A percentile compares a stretch with the other conserved stretches of the same genome.
Conservation (phyloP, 2,797 vertebrate species). For the Arrhamphus sclerolepis region DNA sequence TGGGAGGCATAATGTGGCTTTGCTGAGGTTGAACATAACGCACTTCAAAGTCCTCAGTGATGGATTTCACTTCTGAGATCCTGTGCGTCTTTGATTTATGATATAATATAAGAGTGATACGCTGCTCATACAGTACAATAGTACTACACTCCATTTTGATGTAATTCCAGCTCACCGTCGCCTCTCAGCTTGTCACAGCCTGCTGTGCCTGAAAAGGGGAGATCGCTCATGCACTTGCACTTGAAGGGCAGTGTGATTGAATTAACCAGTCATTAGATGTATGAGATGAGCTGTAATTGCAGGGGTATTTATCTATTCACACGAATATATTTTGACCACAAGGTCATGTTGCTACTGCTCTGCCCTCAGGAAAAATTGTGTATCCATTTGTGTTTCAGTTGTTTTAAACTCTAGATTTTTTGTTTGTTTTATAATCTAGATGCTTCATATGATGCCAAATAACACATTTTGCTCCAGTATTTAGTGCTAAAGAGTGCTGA, state of each 20-base stretch:
- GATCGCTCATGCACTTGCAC: constrained; percentile 61
- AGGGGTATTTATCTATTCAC: constrained; percentile 65
- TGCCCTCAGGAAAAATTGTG: constrained; percentile 15
- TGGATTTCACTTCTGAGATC: constrained; percentile 64
- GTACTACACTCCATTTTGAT: constrained; percentile 45
- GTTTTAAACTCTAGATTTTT: constrained; percentile 39
- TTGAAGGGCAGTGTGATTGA: constrained; percentile 69
- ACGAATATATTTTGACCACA: constrained; percentile 59
- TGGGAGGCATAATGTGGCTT: constrained; percentile 51
- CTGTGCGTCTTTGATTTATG: constrained; percentile 68
- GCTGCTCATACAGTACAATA: constrained; percentile 52
- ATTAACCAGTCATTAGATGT: constrained; percentile 74
- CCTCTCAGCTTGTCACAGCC: constrained; percentile 52
- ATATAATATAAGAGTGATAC: constrained; percentile 61
- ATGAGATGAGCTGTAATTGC: constrained; percentile 70
- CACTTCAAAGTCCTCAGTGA: constrained; percentile 55
- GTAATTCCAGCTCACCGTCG: constrained; percentile 52
- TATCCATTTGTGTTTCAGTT: constrained; percentile 27
- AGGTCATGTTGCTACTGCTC: constrained; percentile 40
- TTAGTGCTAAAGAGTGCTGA: constrained; percentile 33
- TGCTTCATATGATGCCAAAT: not conserved
- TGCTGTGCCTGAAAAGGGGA: constrained; percentile 44
- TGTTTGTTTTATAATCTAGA: not conserved
- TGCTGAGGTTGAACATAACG: constrained; percentile 60
- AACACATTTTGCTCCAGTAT: constrained; percentile 23